Conservation (phyloP, 2,888 invertebrate species). For the Stramonita haemastoma region DNA sequence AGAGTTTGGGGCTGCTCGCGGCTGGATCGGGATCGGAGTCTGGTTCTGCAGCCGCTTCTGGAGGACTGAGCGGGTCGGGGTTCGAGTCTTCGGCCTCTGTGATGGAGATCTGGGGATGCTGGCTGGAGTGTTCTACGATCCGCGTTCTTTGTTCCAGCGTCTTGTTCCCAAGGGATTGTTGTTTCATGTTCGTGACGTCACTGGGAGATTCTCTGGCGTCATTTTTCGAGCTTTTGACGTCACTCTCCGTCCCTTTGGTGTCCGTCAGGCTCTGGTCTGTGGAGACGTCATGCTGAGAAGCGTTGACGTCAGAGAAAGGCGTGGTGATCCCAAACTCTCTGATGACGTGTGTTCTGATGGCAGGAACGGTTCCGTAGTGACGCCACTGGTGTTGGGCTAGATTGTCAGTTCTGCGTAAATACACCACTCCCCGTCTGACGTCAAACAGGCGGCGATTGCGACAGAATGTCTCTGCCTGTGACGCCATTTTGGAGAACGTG, state of each 20-base stretch:
- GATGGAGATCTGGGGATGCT: background rate
- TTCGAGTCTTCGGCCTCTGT: background rate
- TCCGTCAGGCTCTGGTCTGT: background rate
- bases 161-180: background rate
- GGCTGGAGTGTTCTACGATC: background rate
- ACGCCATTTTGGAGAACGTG: background rate
- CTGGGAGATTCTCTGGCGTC: background rate
- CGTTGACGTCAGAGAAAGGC: slow-evolving; percentile 5
- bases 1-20: background rate
- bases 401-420: slow-evolving; percentile 31
- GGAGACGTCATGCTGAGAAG: background rate
- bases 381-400: slow-evolving; percentile 36
- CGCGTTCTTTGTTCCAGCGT: background rate
- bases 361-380: slow-evolving; percentile 39
- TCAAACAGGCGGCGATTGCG: slow-evolving; percentile 36
- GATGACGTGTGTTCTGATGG: slow-evolving; percentile 38
- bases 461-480: slow-evolving; percentile 20
- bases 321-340: slow-evolving; percentile 37
- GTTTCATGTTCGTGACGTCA: background rate
- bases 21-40: background rate
- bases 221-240: background rate
- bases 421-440: slow-evolving; percentile 37
- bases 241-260: background rate
- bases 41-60: background rate
- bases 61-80: too few species aligned